Evolutionary conservation across 2,888 invertebrate species (phyloP), one percentile per base, ranked within the genome.

Genomic region (Drosophila setosimentum): DNA sequence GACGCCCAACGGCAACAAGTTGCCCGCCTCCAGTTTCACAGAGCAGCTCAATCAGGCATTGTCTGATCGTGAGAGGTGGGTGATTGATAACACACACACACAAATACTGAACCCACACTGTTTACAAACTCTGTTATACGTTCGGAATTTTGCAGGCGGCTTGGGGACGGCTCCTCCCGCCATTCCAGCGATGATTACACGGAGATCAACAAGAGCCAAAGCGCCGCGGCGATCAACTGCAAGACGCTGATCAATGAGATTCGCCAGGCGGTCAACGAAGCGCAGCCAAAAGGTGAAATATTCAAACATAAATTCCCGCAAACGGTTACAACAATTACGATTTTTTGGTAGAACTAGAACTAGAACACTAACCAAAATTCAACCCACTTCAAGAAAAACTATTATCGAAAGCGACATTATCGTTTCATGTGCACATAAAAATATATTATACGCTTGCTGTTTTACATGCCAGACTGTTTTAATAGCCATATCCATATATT

Each of bases 221-320:
- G 94, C 82, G 95, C 95, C 83, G 95, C 96, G 82, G 95, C 95
- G 93, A 95, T 95, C 93, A 96, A 95, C 91, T 96, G 96, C 89
- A 96, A 97, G 94, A 96, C 96, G 92, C 95, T 97, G 83, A 96
- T 97, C 81, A 97, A 97, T 93, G 97, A 97, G 94, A 97, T 97
- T 91, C 95, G 97, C 77, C 97, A 97, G 93, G 97, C 97, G 87
- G 97, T 97, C 90, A 97, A 95, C 93, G 97, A 97, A 94, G 97
- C 97, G 82, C 97, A 97, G 94, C 96, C 97, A 78, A 95, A 96
- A 96, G 97, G 97, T 97, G 93, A 92, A 90, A 76, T 80, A 86
- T 79, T 66, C 40, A 77, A 73, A 65, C 27, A 73, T 45, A 30
- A 59, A 62, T 32, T 49, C 27, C 54, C 42, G 45, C 42, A 21